A percentile compares a stretch with the other conserved stretches of the same genome.
These are phyloP conservation scores for Oryzias curvinotus DNA, from an alignment of 2,113 vertebrate genomes.

Conservation along the genomic window DNA sequence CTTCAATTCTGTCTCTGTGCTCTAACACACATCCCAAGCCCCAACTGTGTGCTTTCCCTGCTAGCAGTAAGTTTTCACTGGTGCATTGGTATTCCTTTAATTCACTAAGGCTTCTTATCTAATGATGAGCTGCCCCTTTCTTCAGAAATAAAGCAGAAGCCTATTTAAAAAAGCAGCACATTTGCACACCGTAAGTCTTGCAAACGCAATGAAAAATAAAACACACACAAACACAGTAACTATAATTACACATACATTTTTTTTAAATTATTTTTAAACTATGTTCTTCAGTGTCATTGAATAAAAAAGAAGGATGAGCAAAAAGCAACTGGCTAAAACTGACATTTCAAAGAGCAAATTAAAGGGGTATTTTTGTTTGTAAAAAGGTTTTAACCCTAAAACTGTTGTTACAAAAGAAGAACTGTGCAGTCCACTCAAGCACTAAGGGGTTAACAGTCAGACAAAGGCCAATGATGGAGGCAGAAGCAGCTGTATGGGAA, in stretches of 20 bases:
- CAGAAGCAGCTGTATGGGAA: slow-evolving; percentile 48
- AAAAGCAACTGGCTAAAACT: slow-evolving; percentile 36
- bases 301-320: slow-evolving; percentile 20
- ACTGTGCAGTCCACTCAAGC: slow-evolving; percentile 7
- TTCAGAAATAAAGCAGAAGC: slow-evolving; percentile 49
- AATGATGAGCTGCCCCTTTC: slow-evolving; percentile 28
- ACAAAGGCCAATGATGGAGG: slow-evolving; percentile 57
- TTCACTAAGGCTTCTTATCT: slow-evolving; percentile 74
- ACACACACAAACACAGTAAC: slow-evolving; percentile 5
- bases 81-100: slow-evolving; percentile 27
- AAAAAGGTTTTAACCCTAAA: slow-evolving; percentile 61
- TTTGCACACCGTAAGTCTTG: slow-evolving; percentile 35
- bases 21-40: too few relatives aligned
- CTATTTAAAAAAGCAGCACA: slow-evolving; percentile 33
- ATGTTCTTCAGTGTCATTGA: too few relatives aligned
- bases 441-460: slow-evolving; percentile 55
- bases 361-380: slow-evolving; percentile 8
- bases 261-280: too few relatives aligned
- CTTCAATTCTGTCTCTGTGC: too few relatives aligned
- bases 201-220: slow-evolving; percentile 7
- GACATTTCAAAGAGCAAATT: slow-evolving; percentile 44
- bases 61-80: slow-evolving; percentile 20
- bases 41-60: too few relatives aligned
- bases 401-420: slow-evolving; percentile 46
- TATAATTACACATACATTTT: too few relatives aligned